phyloP scores from a whole-genome alignment of 2,113 vertebrate species.

The Beaufortia kweichowensis region DNA sequence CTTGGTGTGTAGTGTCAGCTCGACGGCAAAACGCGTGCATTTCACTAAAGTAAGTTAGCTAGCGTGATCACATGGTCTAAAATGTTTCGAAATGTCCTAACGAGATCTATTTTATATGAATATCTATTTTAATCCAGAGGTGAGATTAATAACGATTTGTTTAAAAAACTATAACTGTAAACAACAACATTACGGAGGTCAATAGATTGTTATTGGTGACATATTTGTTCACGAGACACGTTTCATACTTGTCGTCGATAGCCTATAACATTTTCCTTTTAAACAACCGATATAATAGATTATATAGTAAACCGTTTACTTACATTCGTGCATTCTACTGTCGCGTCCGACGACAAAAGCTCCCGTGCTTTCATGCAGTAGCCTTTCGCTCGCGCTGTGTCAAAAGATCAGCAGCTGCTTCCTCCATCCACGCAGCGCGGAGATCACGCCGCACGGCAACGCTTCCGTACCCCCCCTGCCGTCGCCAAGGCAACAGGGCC shows the following conservation, averaged over 20 bases:
- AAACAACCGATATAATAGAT: neutral
- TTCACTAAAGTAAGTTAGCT: constrained; percentile 47
- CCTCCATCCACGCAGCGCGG: constrained; percentile 84
- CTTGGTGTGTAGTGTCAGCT: constrained; percentile 21
- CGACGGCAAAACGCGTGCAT: constrained; percentile 27
- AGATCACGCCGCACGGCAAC: constrained; percentile 81
- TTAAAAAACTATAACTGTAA: neutral
- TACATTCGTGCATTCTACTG: constrained; percentile 74
- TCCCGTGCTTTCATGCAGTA: constrained; percentile 72
- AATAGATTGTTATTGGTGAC: constrained; percentile 11
- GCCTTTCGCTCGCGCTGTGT: constrained; percentile 77
- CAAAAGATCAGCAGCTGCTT: constrained; percentile 84
- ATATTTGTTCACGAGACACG: neutral
- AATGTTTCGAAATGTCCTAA: constrained; percentile 24
- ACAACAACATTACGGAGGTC: neutral
- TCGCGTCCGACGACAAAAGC: constrained; percentile 48
- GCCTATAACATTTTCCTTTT: neutral
- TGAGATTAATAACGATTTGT: neutral
- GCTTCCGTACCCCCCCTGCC: constrained; percentile 81
- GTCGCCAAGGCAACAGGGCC: constrained; percentile 86
- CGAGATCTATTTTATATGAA: neutral
- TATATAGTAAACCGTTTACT: constrained; percentile 59
- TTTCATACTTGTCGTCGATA: constrained; percentile 11
- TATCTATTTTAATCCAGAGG: neutral
- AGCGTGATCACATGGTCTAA: constrained; percentile 52